Conservation (phyloP, 2,113 vertebrate genomes). For the Brachypteracias leptosomus region DNA sequence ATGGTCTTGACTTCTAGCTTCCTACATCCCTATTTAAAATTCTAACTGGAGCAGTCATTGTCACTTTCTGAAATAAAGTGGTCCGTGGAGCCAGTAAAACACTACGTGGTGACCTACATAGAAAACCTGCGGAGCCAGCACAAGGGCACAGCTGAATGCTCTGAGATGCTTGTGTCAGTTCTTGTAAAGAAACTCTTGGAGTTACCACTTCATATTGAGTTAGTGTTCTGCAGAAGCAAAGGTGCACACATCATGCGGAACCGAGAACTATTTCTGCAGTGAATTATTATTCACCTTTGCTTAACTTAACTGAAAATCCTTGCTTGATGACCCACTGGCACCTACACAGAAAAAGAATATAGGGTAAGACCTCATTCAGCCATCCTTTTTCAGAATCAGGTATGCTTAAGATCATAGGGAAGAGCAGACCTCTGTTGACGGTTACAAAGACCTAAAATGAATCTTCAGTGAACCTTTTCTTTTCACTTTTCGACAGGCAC, state of each 20-base stretch:
- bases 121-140: neutral
- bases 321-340: neutral
- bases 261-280: neutral
- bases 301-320: neutral
- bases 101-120: slow-evolving; percentile 1
- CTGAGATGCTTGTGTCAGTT: neutral
- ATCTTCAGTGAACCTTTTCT: slow-evolving; percentile 12
- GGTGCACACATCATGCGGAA: neutral
- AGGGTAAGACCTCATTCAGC: neutral
- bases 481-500: neutral
- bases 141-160: neutral
- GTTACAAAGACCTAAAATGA: neutral
- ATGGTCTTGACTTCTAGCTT: neutral
- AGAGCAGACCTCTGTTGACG: neutral
- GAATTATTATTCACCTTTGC: neutral
- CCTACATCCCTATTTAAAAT: neutral
- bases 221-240: neutral
- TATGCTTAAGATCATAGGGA: neutral
- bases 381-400: neutral
- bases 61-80: neutral
- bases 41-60: neutral
- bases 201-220: neutral
- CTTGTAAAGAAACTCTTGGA: neutral
- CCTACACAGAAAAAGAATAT: neutral
- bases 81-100: neutral